These are phyloP conservation scores for Channallabes apus DNA, from an alignment of 2,797 vertebrate species.

Conservation along the genomic window DNA sequence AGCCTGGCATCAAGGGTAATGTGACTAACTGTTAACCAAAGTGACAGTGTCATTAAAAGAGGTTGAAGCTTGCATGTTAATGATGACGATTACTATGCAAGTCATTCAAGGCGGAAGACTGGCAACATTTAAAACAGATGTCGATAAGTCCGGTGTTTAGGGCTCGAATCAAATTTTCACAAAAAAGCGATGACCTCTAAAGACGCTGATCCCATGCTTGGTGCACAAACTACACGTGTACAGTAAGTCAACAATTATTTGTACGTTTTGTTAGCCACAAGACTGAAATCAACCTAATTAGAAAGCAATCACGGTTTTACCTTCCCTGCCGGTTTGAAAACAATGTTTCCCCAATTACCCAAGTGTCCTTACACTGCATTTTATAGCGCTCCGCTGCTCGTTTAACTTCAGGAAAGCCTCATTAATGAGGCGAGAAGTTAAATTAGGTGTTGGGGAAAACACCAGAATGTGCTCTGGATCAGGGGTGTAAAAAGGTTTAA, in stretches of 20 bases:
- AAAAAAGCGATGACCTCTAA: background rate
- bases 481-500: background rate
- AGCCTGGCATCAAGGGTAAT: background rate
- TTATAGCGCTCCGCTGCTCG: background rate
- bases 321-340: background rate
- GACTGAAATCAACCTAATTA: slow-evolving; percentile 1
- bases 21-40: too few relatives aligned
- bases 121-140: background rate
- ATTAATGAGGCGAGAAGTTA: slow-evolving; percentile 16
- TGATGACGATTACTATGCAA: too few relatives aligned
- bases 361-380: slow-evolving; percentile 4
- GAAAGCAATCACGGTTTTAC: slow-evolving; percentile 7
- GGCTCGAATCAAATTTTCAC: background rate
- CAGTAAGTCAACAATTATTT: background rate
- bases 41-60: too few relatives aligned
- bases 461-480: background rate
- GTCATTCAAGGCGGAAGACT: background rate
- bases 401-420: slow-evolving; percentile 8
- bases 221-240: background rate
- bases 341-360: slow-evolving; percentile 2
- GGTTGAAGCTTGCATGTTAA: background rate
- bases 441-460: background rate
- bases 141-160: background rate
- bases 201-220: background rate
- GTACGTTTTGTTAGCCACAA: background rate